Base-by-base conservation (phyloP, 1,140 invertebrate species). In the Atopsyche davidsoni region DNA sequence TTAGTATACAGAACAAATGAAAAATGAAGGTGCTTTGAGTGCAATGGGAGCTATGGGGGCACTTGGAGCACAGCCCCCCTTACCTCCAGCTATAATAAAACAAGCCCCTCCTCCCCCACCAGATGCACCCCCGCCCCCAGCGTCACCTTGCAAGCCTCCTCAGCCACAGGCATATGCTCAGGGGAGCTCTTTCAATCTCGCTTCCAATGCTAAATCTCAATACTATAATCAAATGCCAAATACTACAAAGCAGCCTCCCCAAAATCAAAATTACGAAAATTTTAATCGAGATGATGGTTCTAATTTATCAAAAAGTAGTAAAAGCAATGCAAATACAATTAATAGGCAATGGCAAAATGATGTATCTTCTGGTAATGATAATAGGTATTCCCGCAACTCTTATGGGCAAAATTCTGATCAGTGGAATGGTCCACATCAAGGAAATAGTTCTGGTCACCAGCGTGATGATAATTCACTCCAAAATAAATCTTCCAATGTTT, bases 1-100 rank as follows among this genome's bases (percentile, higher is more conserved):
- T 53, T 64, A 81, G 78, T 80, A 80, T 64, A 68, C 76, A 50
- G 70, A 79, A 59, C 75, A 78, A 51, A 70, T 79, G 70, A 77
- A 78, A 61, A 60, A 58, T 18, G 58, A 67, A 40, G 18, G 43
- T 62, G 64, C 45, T 31, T 55, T n/a, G n/a, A n/a, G n/a, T n/a
- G n/a, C n/a, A n/a, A n/a, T n/a, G n/a, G n/a, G n/a, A n/a, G n/a
- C n/a, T n/a, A n/a, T n/a, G n/a, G n/a, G n/a, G n/a, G n/a, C 21
- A 55, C 21, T 65, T 46, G 62, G 64, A 19, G 51, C 51, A 13
- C 63, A 75, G 43, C 75, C 77, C 18, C 61, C 70, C 6, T 60
- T 71, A 40, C 65, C 64, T 21, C 59, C 62, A 25, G 23, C 51
- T 1, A 68, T 59, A 43, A 53, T 62, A 11, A 58, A 47, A 17